Evolutionary conservation across 64 coral and sea anemone species (phyloP).

Genomic region (Montipora sp.): DNA sequence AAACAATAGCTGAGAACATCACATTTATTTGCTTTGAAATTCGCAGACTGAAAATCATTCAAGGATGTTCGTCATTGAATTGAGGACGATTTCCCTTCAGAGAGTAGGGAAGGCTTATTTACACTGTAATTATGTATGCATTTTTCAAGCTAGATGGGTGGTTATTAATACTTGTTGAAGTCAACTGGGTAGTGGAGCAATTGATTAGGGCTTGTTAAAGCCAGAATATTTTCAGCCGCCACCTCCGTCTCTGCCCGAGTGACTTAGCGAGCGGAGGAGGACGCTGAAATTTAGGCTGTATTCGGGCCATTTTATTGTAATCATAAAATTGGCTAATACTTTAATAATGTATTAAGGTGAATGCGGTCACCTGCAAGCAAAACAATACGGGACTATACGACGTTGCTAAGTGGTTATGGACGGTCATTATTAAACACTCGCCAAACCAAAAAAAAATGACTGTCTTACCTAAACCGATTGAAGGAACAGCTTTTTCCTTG

Average conservation of each 20-base stretch:
- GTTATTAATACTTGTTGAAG: too few species aligned
- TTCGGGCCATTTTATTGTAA: too few species aligned
- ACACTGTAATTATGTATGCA: too few species aligned
- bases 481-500: slow-evolving; percentile 92
- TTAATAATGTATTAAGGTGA: too few species aligned
- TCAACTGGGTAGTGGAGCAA: too few species aligned
- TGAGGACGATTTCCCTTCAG: neutral
- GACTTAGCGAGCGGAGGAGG: too few species aligned
- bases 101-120: neutral
- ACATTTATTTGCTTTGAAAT: neutral
- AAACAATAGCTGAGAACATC: neutral
- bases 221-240: too few species aligned
- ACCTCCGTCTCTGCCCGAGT: too few species aligned
- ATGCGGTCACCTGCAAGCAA: neutral
- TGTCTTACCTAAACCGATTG: slow-evolving; percentile 90
- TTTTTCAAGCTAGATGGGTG: neutral
- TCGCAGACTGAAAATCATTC: neutral
- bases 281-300: too few species aligned
- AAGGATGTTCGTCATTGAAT: neutral
- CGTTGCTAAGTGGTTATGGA: slow-evolving; percentile 63
- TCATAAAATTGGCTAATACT: too few species aligned
- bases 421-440: neutral
- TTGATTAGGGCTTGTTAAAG: too few species aligned
- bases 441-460: neutral
- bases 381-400: slow-evolving; percentile 5